phyloP scores from a whole-genome alignment of 2,797 vertebrate species.

The Bryconaethiops microstoma region DNA sequence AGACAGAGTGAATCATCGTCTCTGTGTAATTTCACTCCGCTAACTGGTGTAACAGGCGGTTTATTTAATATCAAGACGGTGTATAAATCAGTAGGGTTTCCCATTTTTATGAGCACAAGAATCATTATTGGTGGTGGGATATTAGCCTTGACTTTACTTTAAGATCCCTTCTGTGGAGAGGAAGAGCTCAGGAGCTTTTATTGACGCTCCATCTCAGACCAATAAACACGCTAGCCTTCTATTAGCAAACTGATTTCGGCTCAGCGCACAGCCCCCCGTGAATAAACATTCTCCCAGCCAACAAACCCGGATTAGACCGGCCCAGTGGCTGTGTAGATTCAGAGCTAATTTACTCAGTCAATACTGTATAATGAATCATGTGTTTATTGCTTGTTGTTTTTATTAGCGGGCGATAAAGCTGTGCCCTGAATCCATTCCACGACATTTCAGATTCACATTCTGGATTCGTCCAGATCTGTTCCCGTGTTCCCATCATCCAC shows the following conservation, averaged over 20 bases:
- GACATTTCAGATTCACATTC: neutral
- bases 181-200: slow-evolving; percentile 9
- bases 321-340: neutral
- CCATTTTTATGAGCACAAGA: neutral
- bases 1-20: neutral
- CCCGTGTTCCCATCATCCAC: neutral
- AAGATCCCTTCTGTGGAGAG: neutral
- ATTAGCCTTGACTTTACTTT: neutral
- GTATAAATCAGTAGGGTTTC: neutral
- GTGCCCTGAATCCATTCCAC: neutral
- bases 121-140: neutral
- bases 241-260: slow-evolving; percentile 57
- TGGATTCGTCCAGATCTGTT: neutral
- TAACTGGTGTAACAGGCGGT: neutral
- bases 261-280: slow-evolving; percentile 32
- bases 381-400: neutral
- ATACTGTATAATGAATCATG: slow-evolving; percentile 1
- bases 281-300: neutral
- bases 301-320: neutral
- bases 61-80: neutral
- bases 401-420: neutral
- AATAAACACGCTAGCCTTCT: slow-evolving; percentile 50
- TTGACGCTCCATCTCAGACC: slow-evolving; percentile 5
- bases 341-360: slow-evolving; percentile 6
- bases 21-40: neutral